Evolutionary conservation across 2,113 vertebrate genomes (phyloP).

Genomic region (Malurus elegans): DNA sequence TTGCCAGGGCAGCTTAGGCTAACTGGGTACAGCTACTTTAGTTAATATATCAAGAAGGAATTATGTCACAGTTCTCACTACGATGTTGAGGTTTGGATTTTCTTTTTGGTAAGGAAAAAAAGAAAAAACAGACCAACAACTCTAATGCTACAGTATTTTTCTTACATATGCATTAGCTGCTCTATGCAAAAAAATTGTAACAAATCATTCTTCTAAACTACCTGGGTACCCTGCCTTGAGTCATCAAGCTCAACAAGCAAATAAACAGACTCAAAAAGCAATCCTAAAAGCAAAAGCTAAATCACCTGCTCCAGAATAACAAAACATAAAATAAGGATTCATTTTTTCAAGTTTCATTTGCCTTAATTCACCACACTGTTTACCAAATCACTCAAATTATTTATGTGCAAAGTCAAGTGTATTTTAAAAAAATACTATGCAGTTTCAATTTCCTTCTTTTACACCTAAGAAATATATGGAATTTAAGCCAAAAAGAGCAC

Average conservation of each 20-base stretch:
- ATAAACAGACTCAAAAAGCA: background rate
- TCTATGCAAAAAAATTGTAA: background rate
- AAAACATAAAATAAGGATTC: background rate
- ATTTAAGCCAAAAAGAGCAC: background rate
- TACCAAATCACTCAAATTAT: background rate
- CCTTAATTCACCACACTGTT: background rate
- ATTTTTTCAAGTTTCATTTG: background rate
- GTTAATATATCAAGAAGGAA: background rate
- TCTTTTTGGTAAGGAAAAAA: background rate
- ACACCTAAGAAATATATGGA: background rate
- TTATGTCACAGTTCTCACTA: background rate
- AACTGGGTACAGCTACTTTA: background rate
- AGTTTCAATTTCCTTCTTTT: background rate
- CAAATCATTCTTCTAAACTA: background rate
- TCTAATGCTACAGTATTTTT: background rate
- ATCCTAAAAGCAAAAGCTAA: background rate
- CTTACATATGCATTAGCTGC: background rate
- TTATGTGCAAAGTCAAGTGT: fast-evolving
- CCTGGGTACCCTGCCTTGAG: background rate
- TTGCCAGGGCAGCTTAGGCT: background rate
- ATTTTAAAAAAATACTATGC: background rate
- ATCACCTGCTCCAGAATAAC: background rate
- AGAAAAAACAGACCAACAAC: background rate
- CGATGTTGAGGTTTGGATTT: background rate
- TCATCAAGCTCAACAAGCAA: background rate